A percentile compares a stretch with the other conserved stretches of the same genome.
These are phyloP conservation scores for Dicycla oo DNA, from an alignment of 2,888 invertebrate species.

Conservation along the genomic window DNA sequence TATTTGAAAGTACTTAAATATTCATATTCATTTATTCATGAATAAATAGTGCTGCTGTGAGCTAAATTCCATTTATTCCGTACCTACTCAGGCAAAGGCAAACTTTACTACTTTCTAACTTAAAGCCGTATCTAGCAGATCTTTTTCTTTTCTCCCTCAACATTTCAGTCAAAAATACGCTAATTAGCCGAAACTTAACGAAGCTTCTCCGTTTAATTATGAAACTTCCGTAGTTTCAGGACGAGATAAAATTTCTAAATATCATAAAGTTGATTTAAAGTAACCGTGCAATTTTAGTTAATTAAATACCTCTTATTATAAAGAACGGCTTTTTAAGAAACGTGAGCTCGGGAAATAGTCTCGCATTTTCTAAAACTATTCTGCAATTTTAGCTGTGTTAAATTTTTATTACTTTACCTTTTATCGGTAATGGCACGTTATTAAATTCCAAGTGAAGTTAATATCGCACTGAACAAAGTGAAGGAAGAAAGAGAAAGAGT, in stretches of 20 bases:
- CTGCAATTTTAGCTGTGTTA: constrained; percentile 10
- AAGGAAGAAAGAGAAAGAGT: not conserved
- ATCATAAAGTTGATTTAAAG: constrained; percentile 55
- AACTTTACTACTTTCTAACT: constrained; percentile 7
- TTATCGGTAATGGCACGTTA: constrained; percentile 3
- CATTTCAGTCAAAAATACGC: constrained; percentile 43
- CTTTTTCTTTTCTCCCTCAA: constrained; percentile 4
- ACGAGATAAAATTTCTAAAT: constrained; percentile 56
- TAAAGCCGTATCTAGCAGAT: not conserved
- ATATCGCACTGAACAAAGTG: constrained; percentile 6
- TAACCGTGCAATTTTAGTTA: constrained; percentile 48
- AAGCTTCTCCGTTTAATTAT: constrained; percentile 49
- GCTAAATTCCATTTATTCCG: not conserved
- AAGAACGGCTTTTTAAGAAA: constrained; percentile 32
- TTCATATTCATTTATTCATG: no score
- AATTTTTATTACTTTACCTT: constrained; percentile 26
- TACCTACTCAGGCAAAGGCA: not conserved
- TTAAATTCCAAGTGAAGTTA: constrained; percentile 23
- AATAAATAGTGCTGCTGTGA: not conserved
- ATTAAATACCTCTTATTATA: constrained; percentile 42
- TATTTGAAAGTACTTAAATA: not conserved
- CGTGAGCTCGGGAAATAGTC: constrained; percentile 32
- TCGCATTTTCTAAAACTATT: constrained; percentile 32
- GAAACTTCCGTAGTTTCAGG: constrained; percentile 54
- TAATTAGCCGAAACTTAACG: constrained; percentile 55